These are phyloP conservation scores for Stenchaetothrips biformis DNA, from an alignment of 2,888 invertebrate species.

Conservation along the genomic window DNA sequence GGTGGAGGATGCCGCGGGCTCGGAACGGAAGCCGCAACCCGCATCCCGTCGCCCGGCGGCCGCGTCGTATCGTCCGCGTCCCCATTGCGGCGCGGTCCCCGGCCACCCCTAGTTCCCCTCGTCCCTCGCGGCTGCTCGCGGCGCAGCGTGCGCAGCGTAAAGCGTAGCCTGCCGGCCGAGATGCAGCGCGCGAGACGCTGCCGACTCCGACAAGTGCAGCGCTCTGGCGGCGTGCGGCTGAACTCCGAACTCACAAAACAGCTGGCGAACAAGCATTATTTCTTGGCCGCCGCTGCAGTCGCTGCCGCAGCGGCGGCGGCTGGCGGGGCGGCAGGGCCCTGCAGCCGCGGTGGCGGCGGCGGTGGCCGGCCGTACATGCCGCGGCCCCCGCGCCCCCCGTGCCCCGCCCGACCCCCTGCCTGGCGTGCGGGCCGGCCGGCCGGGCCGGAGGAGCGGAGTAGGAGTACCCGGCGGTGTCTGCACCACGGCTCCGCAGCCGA, in stretches of 20 bases:
- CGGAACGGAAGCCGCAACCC: too few species aligned
- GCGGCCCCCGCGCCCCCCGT: background rate
- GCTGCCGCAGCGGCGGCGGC: background rate
- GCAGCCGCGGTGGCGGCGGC: background rate
- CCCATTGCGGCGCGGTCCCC: too few species aligned
- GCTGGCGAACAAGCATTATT: background rate
- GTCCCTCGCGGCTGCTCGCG: too few species aligned
- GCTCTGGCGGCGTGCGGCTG: conserved; percentile 5
- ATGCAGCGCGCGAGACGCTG: background rate
- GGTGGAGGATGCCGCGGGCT: too few species aligned
- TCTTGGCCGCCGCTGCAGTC: background rate
- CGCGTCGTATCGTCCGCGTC: too few species aligned
- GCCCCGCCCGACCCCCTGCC: background rate
- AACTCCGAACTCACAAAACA: background rate
- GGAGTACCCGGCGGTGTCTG: background rate
- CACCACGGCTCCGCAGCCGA: background rate
- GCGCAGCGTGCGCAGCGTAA: too few species aligned
- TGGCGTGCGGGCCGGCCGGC: too few species aligned
- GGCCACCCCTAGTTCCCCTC: too few species aligned
- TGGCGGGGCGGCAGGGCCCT: background rate
- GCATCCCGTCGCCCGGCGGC: too few species aligned
- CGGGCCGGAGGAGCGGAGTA: background rate
- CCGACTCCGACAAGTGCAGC: background rate
- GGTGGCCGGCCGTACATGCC: background rate
- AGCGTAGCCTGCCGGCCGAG: too few species aligned